Base-by-base conservation (phyloP, 1,140 invertebrate species). In the Melitaea cinxia region DNA sequence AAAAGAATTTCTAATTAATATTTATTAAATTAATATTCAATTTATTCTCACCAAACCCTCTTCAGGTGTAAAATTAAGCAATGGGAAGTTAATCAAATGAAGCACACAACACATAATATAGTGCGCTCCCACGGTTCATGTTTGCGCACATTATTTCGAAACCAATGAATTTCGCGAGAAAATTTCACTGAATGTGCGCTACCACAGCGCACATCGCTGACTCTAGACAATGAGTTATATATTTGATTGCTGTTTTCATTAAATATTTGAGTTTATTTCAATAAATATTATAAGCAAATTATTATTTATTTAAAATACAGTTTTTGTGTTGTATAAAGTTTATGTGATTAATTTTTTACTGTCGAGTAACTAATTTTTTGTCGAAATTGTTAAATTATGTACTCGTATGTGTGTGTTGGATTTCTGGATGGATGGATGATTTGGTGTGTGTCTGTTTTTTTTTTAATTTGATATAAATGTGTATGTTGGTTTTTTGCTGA, bases 141-240 rank as follows among this genome's bases (percentile, higher is more conserved):
- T 42, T 56, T 56, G 53, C 53, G 53, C 37, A 24, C n/a, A 56
- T 56, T 56, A 56, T 19, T 24, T 35, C 53, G 53, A 35, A 56
- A 37, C 14, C 53, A 56, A 26, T 56, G 53, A 56, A 1, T 42
- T 37, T 56, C 53, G 53, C 53, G 53, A 55, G 53, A 55, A 53
- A 54, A 37, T 14, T 54, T 54, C 24, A 10, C 9, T 45, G 39
- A 45, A 45, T 45, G 39, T 19, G 17, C 15, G 39, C 6, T 12
- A 37, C 35, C 35, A 4, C 12, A 33, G 35, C n/a, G 35, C 35
- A 14, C 12, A 5, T 14, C 35, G 14, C 1, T 14, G 35, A 37
- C 14, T 4, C n/a, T 3, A 37, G 5, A 37, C 35, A 37, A 37
- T 14, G 35, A 37, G 35, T 4, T 37, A 14, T 37, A 14, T 15